phyloP scores from a whole-genome alignment of 2,797 vertebrate genomes.

The Champsocephalus esox region DNA sequence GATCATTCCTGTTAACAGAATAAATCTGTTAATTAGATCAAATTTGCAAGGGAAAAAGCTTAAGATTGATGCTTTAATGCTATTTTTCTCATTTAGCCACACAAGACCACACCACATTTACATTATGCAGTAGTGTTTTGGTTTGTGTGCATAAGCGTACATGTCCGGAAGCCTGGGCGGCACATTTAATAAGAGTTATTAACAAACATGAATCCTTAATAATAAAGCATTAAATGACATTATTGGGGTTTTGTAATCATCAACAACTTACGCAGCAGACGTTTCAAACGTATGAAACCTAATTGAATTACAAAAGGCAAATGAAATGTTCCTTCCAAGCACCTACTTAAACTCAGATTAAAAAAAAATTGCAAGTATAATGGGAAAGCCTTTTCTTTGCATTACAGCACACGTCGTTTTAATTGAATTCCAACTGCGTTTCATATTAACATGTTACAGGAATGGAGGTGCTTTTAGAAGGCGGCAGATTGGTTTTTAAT shows the following conservation, averaged over 20 bases:
- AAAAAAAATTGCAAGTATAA: constrained; percentile 69
- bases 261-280: constrained; percentile 65
- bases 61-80: constrained; percentile 22
- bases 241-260: constrained; percentile 72
- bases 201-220: constrained; percentile 59
- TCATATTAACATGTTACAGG: constrained; percentile 57
- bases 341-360: constrained; percentile 63
- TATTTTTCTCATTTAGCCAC: constrained; percentile 6
- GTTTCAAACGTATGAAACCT: constrained; percentile 69
- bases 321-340: constrained; percentile 77
- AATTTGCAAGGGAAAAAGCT: constrained; percentile 38
- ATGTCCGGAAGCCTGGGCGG: not conserved
- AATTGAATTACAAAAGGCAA: constrained; percentile 77
- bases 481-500: constrained; percentile 50
- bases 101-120: not conserved
- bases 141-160: not conserved
- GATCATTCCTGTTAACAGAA: constrained; percentile 59
- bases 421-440: constrained; percentile 66
- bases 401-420: constrained; percentile 51
- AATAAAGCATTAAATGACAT: constrained; percentile 59
- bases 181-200: constrained; percentile 42
- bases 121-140: not conserved
- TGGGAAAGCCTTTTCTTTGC: constrained; percentile 54
- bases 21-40: constrained; percentile 54
- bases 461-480: constrained; percentile 11